Evolutionary conservation across 2,888 invertebrate genomes (phyloP).

Genomic region (Thera obeliscata): DNA sequence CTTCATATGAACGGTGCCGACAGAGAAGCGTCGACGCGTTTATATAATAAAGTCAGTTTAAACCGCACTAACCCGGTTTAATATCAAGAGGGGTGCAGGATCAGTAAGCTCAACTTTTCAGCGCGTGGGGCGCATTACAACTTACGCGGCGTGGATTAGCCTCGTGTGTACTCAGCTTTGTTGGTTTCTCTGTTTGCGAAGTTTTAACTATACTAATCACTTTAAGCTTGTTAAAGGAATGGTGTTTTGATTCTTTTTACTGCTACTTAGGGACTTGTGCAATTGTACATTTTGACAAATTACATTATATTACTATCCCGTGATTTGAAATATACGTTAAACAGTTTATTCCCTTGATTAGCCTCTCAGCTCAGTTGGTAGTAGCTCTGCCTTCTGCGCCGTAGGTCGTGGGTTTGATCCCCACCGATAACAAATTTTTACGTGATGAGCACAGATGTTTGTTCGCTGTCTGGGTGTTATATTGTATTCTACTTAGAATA

Average conservation of each 20-base stretch:
- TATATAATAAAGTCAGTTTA: slow-evolving; percentile 81
- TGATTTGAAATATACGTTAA: too few relatives aligned
- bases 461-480: too few relatives aligned
- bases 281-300: too few relatives aligned
- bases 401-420: too few relatives aligned
- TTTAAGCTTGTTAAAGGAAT: slow-evolving; percentile 20
- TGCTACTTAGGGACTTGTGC: background rate
- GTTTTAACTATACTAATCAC: slow-evolving; percentile 50
- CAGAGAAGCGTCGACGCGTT: slow-evolving; percentile 70
- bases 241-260: slow-evolving; percentile 4
- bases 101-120: slow-evolving; percentile 67
- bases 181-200: slow-evolving; percentile 65
- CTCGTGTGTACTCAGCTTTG: slow-evolving; percentile 66
- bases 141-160: slow-evolving; percentile 43
- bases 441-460: too few relatives aligned
- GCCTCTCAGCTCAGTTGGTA: too few relatives aligned
- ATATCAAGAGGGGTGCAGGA: slow-evolving; percentile 70
- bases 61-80: slow-evolving; percentile 78
- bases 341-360: too few relatives aligned
- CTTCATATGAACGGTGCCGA: slow-evolving; percentile 69
- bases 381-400: too few relatives aligned
- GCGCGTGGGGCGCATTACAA: slow-evolving; percentile 69
- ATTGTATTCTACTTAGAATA: too few relatives aligned
- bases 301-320: too few relatives aligned
- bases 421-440: too few relatives aligned